These are phyloP conservation scores for Limnephilus lunatus DNA, from an alignment of 2,888 invertebrate genomes.

Conservation along the genomic window DNA sequence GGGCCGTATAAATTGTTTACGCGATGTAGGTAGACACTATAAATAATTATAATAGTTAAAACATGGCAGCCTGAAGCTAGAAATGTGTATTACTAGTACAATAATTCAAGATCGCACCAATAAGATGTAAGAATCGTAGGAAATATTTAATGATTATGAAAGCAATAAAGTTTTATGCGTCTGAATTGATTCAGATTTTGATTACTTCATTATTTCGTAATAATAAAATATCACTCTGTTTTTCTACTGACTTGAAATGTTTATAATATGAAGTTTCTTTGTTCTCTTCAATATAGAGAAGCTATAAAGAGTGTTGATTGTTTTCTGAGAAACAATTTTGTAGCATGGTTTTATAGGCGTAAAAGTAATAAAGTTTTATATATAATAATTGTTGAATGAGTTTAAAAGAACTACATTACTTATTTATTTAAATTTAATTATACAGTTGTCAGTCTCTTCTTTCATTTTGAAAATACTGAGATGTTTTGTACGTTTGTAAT, in stretches of 20 bases:
- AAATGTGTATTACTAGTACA: not conserved
- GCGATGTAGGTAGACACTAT: not conserved
- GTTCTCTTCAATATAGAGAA: not conserved
- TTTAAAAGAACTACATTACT: no score
- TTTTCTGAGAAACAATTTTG: not conserved
- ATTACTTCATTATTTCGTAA: slow-evolving; percentile 25
- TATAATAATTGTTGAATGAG: no score
- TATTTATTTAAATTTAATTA: no score
- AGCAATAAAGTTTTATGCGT: slow-evolving; percentile 25
- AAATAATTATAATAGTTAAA: not conserved
- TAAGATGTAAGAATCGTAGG: not conserved
- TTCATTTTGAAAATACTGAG: no score
- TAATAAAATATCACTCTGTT: not conserved
- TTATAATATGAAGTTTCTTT: not conserved
- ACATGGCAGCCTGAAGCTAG: slow-evolving; percentile 13
- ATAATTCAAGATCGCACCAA: slow-evolving; percentile 5
- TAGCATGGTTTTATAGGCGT: not conserved
- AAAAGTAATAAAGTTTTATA: not conserved
- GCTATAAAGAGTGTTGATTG: not conserved
- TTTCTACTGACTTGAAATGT: not conserved
- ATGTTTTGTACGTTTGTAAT: no score
- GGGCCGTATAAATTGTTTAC: slow-evolving; percentile 18
- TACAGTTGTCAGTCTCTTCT: no score
- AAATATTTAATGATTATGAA: not conserved
- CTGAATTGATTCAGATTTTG: slow-evolving; percentile 29